Evolutionary conservation across 2,797 vertebrate species (phyloP).

Genomic region (Rhinatrema bivittatum): DNA sequence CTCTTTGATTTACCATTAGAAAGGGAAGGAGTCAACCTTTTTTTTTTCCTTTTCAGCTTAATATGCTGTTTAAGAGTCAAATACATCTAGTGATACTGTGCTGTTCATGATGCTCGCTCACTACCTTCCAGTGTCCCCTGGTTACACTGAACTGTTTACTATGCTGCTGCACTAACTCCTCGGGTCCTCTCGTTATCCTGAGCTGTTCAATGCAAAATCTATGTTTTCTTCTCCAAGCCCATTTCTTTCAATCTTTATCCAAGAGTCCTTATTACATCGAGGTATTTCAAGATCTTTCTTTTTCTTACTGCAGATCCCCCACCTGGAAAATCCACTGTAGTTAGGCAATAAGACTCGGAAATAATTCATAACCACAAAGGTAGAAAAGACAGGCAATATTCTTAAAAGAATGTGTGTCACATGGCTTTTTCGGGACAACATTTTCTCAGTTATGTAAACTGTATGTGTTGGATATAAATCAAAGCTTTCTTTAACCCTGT

Average conservation of each 20-base stretch:
- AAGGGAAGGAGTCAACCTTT: too few relatives aligned
- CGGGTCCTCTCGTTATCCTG: conserved; percentile 1
- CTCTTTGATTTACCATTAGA: too few relatives aligned
- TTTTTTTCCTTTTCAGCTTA: too few relatives aligned
- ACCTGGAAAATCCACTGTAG: conserved; percentile 45
- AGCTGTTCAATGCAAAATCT: neutral
- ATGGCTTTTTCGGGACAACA: conserved; percentile 23
- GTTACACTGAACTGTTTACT: too few relatives aligned
- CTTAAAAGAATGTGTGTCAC: conserved; percentile 17
- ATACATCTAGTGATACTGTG: too few relatives aligned
- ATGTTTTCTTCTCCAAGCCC: conserved; percentile 1
- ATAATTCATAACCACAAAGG: conserved; percentile 39
- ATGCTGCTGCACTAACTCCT: conserved; percentile 2
- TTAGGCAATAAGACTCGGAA: conserved; percentile 24
- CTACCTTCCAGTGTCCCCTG: too few relatives aligned
- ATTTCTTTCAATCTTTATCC: conserved; percentile 9
- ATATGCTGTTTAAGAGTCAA: conserved; percentile 12
- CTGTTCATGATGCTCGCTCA: too few relatives aligned
- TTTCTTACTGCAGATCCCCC: conserved; percentile 26
- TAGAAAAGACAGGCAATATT: conserved; percentile 23
- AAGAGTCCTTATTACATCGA: conserved; percentile 10
- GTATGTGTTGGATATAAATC: conserved; percentile 19
- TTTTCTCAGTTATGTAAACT: conserved; percentile 44
- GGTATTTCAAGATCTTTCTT: conserved; percentile 22
- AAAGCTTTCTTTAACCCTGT: conserved; percentile 30